phyloP scores from a whole-genome alignment of 1,140 invertebrate species.

The Bombus pyrosoma region DNA sequence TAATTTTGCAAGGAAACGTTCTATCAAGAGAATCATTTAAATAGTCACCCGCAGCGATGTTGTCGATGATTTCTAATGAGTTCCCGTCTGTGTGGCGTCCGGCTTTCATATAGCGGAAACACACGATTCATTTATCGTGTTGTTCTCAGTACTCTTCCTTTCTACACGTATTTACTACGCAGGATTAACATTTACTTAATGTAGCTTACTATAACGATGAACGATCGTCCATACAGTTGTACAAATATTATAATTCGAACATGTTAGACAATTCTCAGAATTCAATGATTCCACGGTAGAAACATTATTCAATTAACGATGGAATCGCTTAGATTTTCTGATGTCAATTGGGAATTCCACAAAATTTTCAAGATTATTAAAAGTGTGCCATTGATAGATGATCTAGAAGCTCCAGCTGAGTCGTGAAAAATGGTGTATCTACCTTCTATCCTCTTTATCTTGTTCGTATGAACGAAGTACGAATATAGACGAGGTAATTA shows the following conservation, averaged over 20 bases:
- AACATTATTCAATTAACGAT: not conserved
- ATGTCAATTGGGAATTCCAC: not conserved
- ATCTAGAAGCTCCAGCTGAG: not conserved
- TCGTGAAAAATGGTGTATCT: too few species aligned
- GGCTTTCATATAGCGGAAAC: slow-evolving; percentile 60
- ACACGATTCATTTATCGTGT: slow-evolving; percentile 1
- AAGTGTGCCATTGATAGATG: not conserved
- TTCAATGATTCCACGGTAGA: not conserved
- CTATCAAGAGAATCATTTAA: slow-evolving; percentile 48
- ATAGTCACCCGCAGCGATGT: slow-evolving; percentile 54
- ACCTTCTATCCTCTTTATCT: too few species aligned
- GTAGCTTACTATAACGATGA: not conserved
- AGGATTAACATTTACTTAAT: not conserved
- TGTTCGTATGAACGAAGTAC: too few species aligned
- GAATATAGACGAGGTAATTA: too few species aligned
- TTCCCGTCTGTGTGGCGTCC: slow-evolving; percentile 60
- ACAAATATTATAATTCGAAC: not conserved
- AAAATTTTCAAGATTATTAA: not conserved
- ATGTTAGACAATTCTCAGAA: not conserved
- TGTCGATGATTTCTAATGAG: slow-evolving; percentile 58
- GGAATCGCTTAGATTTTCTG: not conserved
- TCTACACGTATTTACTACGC: too few species aligned
- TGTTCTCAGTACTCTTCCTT: not conserved
- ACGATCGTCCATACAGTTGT: not conserved
- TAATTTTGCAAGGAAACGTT: slow-evolving; percentile 55